Base-by-base conservation (phyloP, 2,888 invertebrate species). In the Seira sanloemensis region DNA sequence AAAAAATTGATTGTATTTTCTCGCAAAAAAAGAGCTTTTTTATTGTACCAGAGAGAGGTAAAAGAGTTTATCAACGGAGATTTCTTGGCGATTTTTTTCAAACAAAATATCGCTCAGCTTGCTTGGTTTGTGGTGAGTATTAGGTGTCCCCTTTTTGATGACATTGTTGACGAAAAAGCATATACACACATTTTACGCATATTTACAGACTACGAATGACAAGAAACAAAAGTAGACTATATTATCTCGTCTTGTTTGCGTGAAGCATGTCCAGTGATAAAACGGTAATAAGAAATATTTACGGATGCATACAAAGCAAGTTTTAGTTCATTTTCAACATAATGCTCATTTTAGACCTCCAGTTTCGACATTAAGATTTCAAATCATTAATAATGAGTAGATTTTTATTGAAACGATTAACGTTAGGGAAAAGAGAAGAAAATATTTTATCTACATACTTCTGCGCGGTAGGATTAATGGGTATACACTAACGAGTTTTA, bases 261-360 rank as follows among this genome's bases (percentile, higher is more conserved):
- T 78, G 25, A 58, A 58, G n/a, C 67, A 69, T 81, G 69, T 74
- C 68, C 73, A 78, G 84, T 84, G 84, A 84, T 84, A 84, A 58
- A 65, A 58, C 4, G n/a, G n/a, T 58, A 58, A 58, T 58, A 58
- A 58, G n/a, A n/a, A n/a, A n/a, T n/a, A n/a, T n/a, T n/a, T n/a
- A n/a, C 23, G 23, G 7, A 84, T 71, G 26, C 71, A 75, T 84
- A 84, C 84, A 84, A 84, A 83, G 68, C 68, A n/a, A n/a, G 24
- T 74, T 84, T 84, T 84, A 79, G 84, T 84, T 84, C 84, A 84
- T 84, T 76, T 77, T 79, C 74, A 84, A 84, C 84, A 65, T 46
- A 84, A 84, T 84, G 84, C 84, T 84, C 84, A 84, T 75, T 71
- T 65, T 84, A 84, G 84, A 84, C 79, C 84, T 84, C 84, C 84